These are phyloP conservation scores for Pseudorasbora parva DNA, from an alignment of 2,113 vertebrate species.

Conservation along the genomic window DNA sequence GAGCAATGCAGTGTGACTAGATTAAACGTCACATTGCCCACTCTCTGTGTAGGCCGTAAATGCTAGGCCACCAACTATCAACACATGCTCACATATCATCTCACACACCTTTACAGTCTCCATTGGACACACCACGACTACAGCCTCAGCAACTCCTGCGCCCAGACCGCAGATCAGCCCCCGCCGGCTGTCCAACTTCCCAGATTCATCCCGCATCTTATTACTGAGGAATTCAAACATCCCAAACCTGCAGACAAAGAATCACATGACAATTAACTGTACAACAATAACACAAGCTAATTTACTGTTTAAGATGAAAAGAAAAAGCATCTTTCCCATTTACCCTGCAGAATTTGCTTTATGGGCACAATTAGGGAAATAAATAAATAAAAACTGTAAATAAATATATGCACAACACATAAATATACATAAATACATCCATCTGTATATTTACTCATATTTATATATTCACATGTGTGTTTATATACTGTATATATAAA, in stretches of 20 bases:
- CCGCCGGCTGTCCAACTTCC: constrained; percentile 86
- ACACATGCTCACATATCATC: background rate
- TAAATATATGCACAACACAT: too few relatives aligned
- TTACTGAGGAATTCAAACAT: constrained; percentile 96
- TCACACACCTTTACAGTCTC: constrained; percentile 90
- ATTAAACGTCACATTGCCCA: background rate
- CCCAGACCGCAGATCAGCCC: constrained; percentile 91
- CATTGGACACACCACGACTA: constrained; percentile 95
- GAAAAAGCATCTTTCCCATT: background rate
- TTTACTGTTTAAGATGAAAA: background rate
- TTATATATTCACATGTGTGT: too few relatives aligned
- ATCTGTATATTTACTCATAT: too few relatives aligned
- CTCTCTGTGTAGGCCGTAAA: background rate
- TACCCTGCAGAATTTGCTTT: background rate
- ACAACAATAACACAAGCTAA: too few relatives aligned
- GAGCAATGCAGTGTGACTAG: background rate
- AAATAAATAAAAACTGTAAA: too few relatives aligned
- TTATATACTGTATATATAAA: too few relatives aligned
- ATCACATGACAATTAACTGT: background rate
- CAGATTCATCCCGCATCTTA: constrained; percentile 88
- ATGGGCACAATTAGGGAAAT: background rate
- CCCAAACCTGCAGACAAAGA: constrained; percentile 81
- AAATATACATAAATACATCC: too few relatives aligned
- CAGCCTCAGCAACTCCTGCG: constrained; percentile 90
- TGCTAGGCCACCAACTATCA: background rate